Base-by-base conservation (phyloP, 2,797 vertebrate species). In the Jordanella pulchra region DNA sequence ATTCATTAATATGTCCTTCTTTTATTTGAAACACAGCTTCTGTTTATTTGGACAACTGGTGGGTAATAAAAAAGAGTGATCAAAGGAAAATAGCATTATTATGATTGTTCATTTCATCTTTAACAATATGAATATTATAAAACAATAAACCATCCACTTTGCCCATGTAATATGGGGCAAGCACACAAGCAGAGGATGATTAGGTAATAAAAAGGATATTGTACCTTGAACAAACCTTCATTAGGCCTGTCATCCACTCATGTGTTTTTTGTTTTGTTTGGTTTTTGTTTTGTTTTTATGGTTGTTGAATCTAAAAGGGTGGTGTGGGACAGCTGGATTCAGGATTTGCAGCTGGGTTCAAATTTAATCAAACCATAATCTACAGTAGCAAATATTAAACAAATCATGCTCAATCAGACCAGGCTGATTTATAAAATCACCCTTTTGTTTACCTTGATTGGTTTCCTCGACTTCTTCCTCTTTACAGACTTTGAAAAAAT, bases 381-480 rank as follows among this genome's bases (percentile, higher is more conserved):
- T 78, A 66, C 50, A 68, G 48, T 82, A 68, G 55, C 65, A 77
- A 70, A 74, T 70, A 66, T 74, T 79, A 69, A 74, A 71, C 77
- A 88, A 83, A 90, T 89, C 90, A 87, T 85, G 79, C 84, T 80
- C 84, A 93, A 92, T 93, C 86, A 90, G 82, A 68, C 79, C 58
- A 45, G 77, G 71, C 72, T 91, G 82, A 89, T 90, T 91, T 87
- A 71, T 65, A 87, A 87, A 81, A 76, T 67, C 27, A 69, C 5
- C 72, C 73, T 79, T 56, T 39, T 9, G 66, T 47, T 15, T 69
- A 21, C 42, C 58, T 84, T 86, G 85, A 92, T 88, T 91, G 80
- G 71, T 79, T 76, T 69, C 83, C 76, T 68, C 54, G 68, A 60
- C 75, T n/a, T 73, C 68, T 53, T 74, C 54, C 69, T 55, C 69